A percentile compares a stretch with the other conserved stretches of the same genome.
Conservation (phyloP, 2,113 vertebrate genomes). For the Ranitomeya imitator region DNA sequence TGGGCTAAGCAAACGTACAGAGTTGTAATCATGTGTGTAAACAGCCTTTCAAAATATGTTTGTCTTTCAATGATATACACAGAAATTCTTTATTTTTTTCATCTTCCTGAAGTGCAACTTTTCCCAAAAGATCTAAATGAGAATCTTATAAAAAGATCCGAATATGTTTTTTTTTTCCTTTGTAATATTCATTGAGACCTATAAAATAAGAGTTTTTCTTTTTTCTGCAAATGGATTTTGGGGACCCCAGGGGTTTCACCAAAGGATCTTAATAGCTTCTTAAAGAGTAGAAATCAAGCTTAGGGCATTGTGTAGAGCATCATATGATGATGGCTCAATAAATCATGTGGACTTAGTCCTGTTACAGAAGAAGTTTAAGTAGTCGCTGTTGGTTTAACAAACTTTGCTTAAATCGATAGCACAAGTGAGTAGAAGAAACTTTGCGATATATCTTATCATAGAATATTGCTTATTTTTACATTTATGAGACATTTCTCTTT, state of each 20-base stretch:
- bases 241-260: background rate
- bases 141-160: background rate
- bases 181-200: background rate
- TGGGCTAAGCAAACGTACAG: constrained; percentile 31
- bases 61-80: background rate
- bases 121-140: background rate
- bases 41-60: constrained; percentile 24
- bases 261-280: no score
- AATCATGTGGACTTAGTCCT: no score
- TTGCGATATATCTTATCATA: no score
- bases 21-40: constrained; percentile 40
- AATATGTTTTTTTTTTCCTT: background rate
- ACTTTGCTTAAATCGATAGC: no score
- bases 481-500: no score
- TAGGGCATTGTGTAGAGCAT: no score
- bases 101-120: background rate
- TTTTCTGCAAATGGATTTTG: background rate
- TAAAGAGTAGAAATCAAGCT: no score
- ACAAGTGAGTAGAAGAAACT: no score
- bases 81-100: background rate
- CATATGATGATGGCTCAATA: no score
- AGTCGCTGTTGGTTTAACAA: no score
- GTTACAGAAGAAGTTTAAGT: no score
- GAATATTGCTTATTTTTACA: no score
- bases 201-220: background rate